Evolutionary conservation across 2,888 invertebrate genomes (phyloP), one percentile per base, ranked within the genome.

Genomic region (Meteorus cinctellus): DNA sequence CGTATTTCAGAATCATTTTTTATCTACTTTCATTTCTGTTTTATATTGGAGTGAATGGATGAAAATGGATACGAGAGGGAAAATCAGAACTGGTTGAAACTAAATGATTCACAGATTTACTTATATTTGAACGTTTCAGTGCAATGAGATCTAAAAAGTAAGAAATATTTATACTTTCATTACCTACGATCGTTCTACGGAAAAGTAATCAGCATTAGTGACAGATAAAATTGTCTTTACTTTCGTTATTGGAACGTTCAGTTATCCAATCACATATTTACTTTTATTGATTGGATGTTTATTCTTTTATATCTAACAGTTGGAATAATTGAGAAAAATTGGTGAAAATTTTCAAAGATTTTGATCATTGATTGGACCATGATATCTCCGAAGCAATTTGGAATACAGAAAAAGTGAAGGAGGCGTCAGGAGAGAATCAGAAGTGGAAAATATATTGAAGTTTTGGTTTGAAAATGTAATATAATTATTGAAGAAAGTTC

Each of bases 151-250:
- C 8, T 41, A 12, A 41, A 41, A 8, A 41, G 12, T 41, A 41
- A 48, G n/a, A 16, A n/a, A 48, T 48, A 48, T 48, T 48, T 16
- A 48, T 48, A 48, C n/a, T 55, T 55, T 55, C n/a, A 55, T 55
- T 55, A 4, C 8, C n/a, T 55, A 48, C n/a, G 14, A 55, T 55
- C 4, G 55, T 19, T 55, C 8, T 19, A n/a, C n/a, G n/a, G 16
- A 48, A 48, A 16, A 48, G n/a, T 48, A 48, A n/a, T 48, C 48
- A 48, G 4, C 16, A 48, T n/a, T 16, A 48, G 16, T 5, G n/a
- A n/a, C 16, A 4, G 16, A 48, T n/a, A 48, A 48, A 48, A 48
- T 48, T 48, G 48, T 48, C 14, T 48, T 48, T 4, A 45, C 45
- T 45, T 45, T 10, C 12, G 2, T 45, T 12, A 48, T 48, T n/a